Conservation (phyloP, 1,140 invertebrate genomes). For the Drosophila pruinosa region DNA sequence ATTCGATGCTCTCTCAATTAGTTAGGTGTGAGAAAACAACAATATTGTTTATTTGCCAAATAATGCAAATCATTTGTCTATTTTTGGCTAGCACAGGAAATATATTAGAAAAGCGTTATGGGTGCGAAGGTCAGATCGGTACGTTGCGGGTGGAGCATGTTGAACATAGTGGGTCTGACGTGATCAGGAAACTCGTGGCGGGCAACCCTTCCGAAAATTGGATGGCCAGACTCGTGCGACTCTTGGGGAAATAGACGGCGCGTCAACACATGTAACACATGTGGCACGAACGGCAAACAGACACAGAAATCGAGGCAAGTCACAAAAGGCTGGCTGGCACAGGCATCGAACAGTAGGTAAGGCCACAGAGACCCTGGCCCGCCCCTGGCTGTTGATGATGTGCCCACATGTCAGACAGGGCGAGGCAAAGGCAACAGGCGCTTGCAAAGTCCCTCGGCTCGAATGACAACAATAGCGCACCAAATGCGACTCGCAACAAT, state of each 20-base stretch:
- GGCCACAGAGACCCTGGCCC: constrained; percentile 15
- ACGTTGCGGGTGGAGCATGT: no score
- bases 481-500: constrained; percentile 72
- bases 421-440: background rate
- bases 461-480: constrained; percentile 67
- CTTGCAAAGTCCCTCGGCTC: constrained; percentile 7
- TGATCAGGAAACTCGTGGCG: constrained; percentile 16
- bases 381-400: constrained; percentile 45
- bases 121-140: constrained; percentile 16
- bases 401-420: constrained; percentile 56
- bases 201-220: constrained; percentile 13
- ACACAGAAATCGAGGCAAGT: constrained; percentile 23
- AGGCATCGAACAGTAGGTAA: constrained; percentile 46
- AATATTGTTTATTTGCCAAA: constrained; percentile 30
- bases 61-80: constrained; percentile 50
- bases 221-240: constrained; percentile 3
- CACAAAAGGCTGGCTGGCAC: no score
- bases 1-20: background rate
- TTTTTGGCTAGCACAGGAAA: constrained; percentile 32
- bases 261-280: constrained; percentile 64
- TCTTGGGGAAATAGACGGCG: constrained; percentile 13
- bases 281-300: constrained; percentile 51
- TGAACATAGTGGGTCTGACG: constrained; percentile 1
- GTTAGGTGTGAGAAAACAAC: background rate
- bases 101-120: constrained; percentile 20